Evolutionary conservation across 2,113 vertebrate genomes (phyloP).

Genomic region (Trichechus manatus): DNA sequence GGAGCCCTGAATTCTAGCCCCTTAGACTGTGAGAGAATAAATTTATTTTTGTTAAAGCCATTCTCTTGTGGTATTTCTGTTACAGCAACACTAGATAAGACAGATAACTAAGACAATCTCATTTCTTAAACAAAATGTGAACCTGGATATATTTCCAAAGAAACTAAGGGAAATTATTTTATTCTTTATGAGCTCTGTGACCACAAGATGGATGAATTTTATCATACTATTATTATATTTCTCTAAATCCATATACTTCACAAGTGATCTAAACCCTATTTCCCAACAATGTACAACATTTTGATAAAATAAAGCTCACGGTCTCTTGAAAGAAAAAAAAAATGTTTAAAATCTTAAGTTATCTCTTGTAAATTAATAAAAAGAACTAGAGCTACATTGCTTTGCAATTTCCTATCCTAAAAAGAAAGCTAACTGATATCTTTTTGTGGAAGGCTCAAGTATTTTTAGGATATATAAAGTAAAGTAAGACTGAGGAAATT

Average conservation of each 20-base stretch:
- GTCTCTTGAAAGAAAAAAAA: neutral
- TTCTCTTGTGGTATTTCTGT: too few relatives aligned
- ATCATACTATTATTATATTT: neutral
- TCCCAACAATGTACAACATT: neutral
- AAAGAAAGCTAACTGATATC: neutral
- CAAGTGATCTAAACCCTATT: neutral
- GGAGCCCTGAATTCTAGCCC: too few relatives aligned
- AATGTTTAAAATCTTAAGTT: neutral
- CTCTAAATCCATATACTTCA: neutral
- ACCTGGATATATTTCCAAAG: neutral
- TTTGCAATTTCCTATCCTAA: neutral
- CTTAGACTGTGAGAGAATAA: too few relatives aligned
- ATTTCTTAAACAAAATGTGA: neutral
- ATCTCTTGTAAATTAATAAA: neutral
- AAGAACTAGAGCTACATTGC: neutral
- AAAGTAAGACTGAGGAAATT: neutral
- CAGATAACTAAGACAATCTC: neutral
- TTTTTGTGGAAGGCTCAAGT: neutral
- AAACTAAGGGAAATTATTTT: neutral
- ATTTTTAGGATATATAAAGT: neutral
- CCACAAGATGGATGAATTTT: neutral
- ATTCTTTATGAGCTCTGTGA: neutral
- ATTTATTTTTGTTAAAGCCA: too few relatives aligned
- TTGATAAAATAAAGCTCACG: neutral
- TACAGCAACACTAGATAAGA: too few relatives aligned